phyloP scores from a whole-genome alignment of 2,113 vertebrate genomes.

The Brachypteracias leptosomus region DNA sequence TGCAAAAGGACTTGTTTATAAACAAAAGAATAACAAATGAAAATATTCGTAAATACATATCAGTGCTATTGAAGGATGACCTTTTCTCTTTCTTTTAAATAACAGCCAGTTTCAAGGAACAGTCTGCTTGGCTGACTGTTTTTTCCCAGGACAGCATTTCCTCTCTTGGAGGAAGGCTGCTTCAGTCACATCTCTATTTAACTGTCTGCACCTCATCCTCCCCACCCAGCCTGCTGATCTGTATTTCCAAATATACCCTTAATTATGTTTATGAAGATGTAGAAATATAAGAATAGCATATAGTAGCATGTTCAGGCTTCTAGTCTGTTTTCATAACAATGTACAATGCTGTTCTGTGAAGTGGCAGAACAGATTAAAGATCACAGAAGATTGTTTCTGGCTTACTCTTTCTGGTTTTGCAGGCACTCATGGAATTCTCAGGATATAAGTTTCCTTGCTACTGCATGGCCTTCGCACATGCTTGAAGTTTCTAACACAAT shows the following conservation, averaged over 20 bases:
- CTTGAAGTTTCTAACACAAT: not conserved
- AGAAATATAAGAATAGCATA: slow-evolving; percentile 8
- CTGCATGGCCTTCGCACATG: not conserved
- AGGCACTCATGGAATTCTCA: not conserved
- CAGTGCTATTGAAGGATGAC: not conserved
- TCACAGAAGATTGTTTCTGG: slow-evolving; percentile 18
- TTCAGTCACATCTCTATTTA: slow-evolving; percentile 21
- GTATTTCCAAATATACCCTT: slow-evolving; percentile 29
- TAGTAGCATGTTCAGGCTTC: not conserved
- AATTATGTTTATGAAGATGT: slow-evolving; percentile 14
- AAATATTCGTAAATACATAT: not conserved
- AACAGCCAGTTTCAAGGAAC: not conserved
- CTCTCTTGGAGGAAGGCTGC: slow-evolving; percentile 27
- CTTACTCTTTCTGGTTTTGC: slow-evolving; percentile 4
- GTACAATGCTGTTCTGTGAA: not conserved
- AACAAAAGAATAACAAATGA: not conserved
- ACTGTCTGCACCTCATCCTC: slow-evolving; percentile 25
- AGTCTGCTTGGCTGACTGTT: not conserved
- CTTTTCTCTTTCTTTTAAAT: not conserved
- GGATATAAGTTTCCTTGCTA: not conserved
- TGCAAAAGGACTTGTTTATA: not conserved
- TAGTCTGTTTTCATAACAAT: not conserved
- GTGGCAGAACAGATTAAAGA: slow-evolving; percentile 30
- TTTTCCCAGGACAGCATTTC: slow-evolving; percentile 45
- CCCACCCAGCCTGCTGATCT: not conserved